Conservation (phyloP, 2,113 vertebrate species). For the Hemibates koningsi region DNA sequence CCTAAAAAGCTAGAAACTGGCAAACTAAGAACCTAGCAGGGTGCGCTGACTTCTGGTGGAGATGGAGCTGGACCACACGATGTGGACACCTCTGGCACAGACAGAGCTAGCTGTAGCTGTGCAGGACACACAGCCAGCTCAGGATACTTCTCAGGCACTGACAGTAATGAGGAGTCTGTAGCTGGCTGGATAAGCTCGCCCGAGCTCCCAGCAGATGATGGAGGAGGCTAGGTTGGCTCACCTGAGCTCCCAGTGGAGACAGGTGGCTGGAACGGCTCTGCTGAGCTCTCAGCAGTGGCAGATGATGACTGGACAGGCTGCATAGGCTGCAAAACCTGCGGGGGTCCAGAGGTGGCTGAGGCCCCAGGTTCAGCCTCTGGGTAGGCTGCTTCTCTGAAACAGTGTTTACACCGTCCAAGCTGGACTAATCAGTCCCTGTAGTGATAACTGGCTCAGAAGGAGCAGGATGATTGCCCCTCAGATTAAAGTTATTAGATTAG, state of each 20-base stretch:
- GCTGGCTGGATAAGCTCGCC: neutral
- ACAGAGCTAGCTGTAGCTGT: neutral
- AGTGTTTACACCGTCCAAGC: neutral
- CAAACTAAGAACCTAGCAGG: neutral
- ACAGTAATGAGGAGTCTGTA: neutral
- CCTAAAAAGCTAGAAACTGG: neutral
- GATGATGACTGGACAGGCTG: neutral
- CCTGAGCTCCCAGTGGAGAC: neutral
- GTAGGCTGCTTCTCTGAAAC: neutral
- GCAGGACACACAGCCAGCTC: neutral
- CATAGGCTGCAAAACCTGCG: neutral
- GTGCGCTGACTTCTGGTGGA: neutral
- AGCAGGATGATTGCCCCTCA: neutral
- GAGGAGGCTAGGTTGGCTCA: neutral
- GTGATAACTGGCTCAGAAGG: neutral
- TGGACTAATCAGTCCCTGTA: neutral
- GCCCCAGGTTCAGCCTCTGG: neutral
- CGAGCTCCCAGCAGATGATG: neutral
- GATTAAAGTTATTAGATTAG: no score
- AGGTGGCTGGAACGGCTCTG: neutral
- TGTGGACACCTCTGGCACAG: neutral
- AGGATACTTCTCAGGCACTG: neutral
- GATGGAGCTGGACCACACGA: neutral
- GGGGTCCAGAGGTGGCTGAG: neutral
- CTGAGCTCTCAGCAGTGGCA: neutral